These are phyloP conservation scores for Peribatodes rhomboidaria DNA, from an alignment of 2,888 invertebrate species.

Conservation along the genomic window DNA sequence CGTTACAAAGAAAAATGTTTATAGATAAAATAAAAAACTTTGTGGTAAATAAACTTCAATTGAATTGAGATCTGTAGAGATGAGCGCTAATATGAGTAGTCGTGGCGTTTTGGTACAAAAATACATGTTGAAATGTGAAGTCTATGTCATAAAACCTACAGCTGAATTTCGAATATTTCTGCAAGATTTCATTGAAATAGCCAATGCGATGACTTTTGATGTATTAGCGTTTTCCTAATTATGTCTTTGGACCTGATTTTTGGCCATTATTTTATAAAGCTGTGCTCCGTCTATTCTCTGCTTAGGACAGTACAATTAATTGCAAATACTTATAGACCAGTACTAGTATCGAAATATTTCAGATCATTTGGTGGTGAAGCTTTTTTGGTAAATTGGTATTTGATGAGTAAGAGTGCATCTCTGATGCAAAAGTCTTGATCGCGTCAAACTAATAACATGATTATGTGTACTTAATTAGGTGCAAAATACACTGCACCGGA, in stretches of 20 bases:
- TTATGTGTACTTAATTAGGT: no score
- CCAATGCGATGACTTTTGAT: no score
- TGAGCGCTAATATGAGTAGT: background rate
- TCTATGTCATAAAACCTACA: background rate
- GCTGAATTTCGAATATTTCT: background rate
- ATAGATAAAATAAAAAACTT: no score
- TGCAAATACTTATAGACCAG: constrained; percentile 6
- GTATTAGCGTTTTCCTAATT: no score
- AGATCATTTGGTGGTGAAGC: background rate
- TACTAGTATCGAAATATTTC: background rate
- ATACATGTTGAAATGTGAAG: background rate
- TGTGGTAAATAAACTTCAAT: no score
- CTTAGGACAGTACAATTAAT: constrained; percentile 4
- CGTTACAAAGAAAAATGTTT: background rate
- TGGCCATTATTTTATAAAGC: constrained; percentile 1
- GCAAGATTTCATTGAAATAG: background rate
- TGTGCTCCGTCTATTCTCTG: constrained; percentile 8
- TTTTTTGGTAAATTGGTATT: no score
- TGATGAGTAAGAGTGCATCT: no score
- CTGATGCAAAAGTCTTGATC: no score
- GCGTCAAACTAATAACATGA: no score
- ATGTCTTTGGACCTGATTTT: background rate
- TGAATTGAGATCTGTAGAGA: background rate
- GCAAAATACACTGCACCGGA: no score
- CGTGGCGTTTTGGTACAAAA: background rate